Base-by-base conservation (phyloP, 2,797 vertebrate genomes). In the Coccyzus lansbergi region DNA sequence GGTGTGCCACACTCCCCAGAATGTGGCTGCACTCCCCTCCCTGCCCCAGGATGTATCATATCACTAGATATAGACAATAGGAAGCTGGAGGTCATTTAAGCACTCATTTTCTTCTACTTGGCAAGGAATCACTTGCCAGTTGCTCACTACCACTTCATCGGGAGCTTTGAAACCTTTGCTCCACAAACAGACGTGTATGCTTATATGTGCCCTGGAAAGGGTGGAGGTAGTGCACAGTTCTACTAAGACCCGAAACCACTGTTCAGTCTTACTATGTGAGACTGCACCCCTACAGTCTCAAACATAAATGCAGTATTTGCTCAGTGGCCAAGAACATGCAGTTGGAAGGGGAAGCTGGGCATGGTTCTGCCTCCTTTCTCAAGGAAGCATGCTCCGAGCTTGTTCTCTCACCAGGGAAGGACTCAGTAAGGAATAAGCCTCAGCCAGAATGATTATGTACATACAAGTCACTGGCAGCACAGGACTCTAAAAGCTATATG, bases 21-120 rank as follows among this genome's bases (percentile, higher is more conserved):
- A 88, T 51, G 49, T 1, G 2, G 64, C 65, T 48, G n/a, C 2
- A 0, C 20, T 77, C 7, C 2, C 34, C 46, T 79, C 46, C 72
- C 62, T 83, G 80, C 42, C 36, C 84, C 72, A 65, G 59, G 42
- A 80, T 10, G 80, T 82, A 76, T 46, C 86, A 93, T 69, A 85
- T 94, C 91, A 90, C 34, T 90, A 82, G 77, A 59, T 77, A 88
- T 0, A 11, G 70, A 93, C 93, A 95, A 86, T 92, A 48, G 77
- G 63, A 76, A 92, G 65, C 69, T 52, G 53, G 40, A 96, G 90
- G 58, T 92, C 83, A 92, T 70, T 81, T 70, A 68, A 77, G 31
- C 49, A 70, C 48, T 63, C 52, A 33, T 79, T 92, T 92, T 91
- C 53, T 83, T 64, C 18, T 84, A 29, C 36, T 42, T 92, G 78